Evolutionary conservation across 2,797 vertebrate species (phyloP), one percentile per base, ranked within the genome.

Genomic region (Orientallactaga sibirica): DNA sequence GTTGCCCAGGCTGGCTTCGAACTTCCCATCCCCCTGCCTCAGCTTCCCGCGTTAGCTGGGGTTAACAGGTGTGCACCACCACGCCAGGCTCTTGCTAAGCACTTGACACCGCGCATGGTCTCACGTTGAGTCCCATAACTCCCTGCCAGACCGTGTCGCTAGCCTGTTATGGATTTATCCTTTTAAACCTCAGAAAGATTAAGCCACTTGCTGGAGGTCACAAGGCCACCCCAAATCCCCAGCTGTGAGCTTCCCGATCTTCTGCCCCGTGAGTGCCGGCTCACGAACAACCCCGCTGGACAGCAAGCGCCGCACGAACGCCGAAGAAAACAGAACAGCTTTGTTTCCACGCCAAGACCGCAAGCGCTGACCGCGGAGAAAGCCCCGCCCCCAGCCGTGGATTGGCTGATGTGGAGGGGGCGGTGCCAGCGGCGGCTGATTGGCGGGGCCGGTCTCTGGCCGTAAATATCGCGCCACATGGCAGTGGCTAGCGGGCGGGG

Each of bases 401-500:
- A 96, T 95, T 96, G 96, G 96, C 37, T 61, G 82, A 25, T 2
- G 58, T 0, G 7, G 1, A 9, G 61, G 22, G 78, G 95, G 96
- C 67, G 91, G 43, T 64, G 86, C 64, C 73, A 5, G 29, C 1
- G 18, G 27, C 0, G 9, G 43, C 19, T 0, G 18, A 33, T 62
- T 78, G 97, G 95, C 64, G 93, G 88, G 83, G 41, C 55, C 52
- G 1, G 24, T 5, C 33, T 1, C 76, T 15, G 82, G 93, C 81
- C 48, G 89, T 97, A 96, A 97, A 96, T 96, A 94, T 78, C 4
- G 67, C 93, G 94, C 96, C 97, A 96, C 96, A 90, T 90, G 94
- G 96, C 97, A 90, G 33, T 0, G 90, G 67, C 16, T 15, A 55
- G 85, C 52, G 1, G 66, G 20, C 48, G 22, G 20, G 19, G 29